Base-by-base conservation (phyloP, 2,888 invertebrate genomes). In the Drosophila colorata region DNA sequence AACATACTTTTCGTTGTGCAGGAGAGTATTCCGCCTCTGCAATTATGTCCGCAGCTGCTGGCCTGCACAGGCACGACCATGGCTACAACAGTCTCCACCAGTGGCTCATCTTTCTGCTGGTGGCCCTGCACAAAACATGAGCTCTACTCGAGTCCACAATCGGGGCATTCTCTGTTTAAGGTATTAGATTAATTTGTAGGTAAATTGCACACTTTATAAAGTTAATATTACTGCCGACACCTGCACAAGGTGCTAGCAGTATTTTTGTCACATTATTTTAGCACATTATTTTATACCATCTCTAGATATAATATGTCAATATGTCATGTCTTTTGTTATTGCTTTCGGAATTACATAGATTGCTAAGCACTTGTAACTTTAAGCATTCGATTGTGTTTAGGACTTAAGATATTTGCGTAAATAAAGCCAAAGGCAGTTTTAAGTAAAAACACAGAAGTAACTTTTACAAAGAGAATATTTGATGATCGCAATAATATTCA, bases 1-100 rank as follows among this genome's bases (percentile, higher is more conserved):
- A 16, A 9, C 7, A 7, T 1, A n/a, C 9, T 9, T 23, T 46
- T 2, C 0, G 4, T 16, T 13, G 7, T 33, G 4, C 49, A 92
- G 92, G 92, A 16, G 92, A 92, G 64, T 92, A 92, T 65, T 92
- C 92, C 16, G 92, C 92, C 49, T 92, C 92, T 35, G 92, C 92
- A 56, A 92, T 92, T 18, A 92, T 91, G 89, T 92, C 92, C 7
- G 76, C 88, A 33, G 91, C 91, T 31, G 47, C 46, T 2, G 69
- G 81, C 13, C 44, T 79, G 14, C 49, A 69, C 28, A 52, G 66
- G 38, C 69, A 69, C 14, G 53, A 66, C 4, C 84, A 59, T 40
- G 68, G 74, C 47, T 80, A 76, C 20, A 83, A 69, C 25, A 77
- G 87, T 41, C 63, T 87, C 0, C 77, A 87, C 41, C 71, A 70